phyloP scores from a whole-genome alignment of 2,797 vertebrate genomes.

The Acridotheres tristis region DNA sequence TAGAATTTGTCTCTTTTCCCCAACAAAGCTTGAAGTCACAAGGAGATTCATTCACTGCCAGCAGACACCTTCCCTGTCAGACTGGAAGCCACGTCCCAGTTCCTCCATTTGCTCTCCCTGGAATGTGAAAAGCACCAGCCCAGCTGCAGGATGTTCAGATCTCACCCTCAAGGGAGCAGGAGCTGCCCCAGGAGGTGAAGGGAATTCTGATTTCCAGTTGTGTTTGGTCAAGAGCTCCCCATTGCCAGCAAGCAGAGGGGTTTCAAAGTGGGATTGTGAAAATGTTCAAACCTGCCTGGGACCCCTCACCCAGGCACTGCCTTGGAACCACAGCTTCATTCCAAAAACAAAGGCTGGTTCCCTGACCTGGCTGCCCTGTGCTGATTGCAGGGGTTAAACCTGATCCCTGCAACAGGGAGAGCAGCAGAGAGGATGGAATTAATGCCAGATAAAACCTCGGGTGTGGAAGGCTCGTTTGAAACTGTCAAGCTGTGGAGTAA shows the following conservation, averaged over 20 bases:
- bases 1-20: neutral
- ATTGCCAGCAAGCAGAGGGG: neutral
- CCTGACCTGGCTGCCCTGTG: neutral
- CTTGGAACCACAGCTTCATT: neutral
- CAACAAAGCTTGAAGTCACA: neutral
- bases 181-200: neutral
- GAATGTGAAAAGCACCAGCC: neutral
- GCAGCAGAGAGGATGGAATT: neutral
- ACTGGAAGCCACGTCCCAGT: neutral
- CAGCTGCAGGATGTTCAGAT: neutral
- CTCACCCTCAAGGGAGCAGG: neutral
- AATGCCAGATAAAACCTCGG: neutral
- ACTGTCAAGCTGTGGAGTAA: neutral
- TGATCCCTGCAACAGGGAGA: neutral
- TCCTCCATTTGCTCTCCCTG: neutral
- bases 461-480: neutral
- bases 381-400: neutral
- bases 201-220: rapidly evolving
- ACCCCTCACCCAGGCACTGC: rapidly evolving
- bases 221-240: neutral
- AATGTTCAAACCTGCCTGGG: neutral
- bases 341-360: neutral
- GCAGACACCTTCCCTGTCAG: slow-evolving; percentile 2
- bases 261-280: neutral
- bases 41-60: neutral